phyloP scores from a whole-genome alignment of 92 coral and sea anemone genomes.

The Epizoanthus rinbou region DNA sequence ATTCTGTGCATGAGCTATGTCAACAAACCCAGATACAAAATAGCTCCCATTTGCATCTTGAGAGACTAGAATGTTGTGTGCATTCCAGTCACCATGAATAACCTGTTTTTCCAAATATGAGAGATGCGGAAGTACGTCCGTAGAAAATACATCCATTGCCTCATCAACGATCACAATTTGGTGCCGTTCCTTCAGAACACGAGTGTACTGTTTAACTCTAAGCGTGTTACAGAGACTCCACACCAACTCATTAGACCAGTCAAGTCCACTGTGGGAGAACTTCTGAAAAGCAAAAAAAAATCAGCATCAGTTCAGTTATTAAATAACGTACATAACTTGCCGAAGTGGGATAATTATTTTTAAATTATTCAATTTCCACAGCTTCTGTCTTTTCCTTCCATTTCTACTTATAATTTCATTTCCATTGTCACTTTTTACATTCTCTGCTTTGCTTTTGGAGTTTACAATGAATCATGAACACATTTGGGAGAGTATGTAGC shows the following conservation, averaged over 20 bases:
- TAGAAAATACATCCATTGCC: not conserved
- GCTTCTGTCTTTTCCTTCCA: no score
- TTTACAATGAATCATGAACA: no score
- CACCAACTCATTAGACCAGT: constrained; percentile 1
- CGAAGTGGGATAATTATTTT: no score
- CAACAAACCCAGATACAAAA: constrained; percentile 56
- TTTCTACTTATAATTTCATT: no score
- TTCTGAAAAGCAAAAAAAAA: constrained; percentile 9
- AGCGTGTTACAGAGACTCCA: constrained; percentile 24
- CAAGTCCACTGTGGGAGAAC: constrained; percentile 16
- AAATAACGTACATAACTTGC: no score
- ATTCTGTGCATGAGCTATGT: constrained; percentile 64
- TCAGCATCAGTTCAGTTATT: not conserved
- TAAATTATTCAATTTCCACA: no score
- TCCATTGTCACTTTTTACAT: no score
- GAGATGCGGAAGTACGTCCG: constrained; percentile 14
- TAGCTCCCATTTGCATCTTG: not conserved
- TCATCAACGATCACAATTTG: constrained; percentile 10
- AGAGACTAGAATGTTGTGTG: constrained; percentile 27
- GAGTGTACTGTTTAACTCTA: constrained; percentile 1
- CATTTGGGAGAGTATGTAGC: no score
- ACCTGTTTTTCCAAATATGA: constrained; percentile 18
- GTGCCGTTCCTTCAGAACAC: constrained; percentile 13
- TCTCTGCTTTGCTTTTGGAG: no score
- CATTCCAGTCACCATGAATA: constrained; percentile 45